Evolutionary conservation across 2,113 vertebrate genomes (phyloP).

Genomic region (Notarius lentiginosus): DNA sequence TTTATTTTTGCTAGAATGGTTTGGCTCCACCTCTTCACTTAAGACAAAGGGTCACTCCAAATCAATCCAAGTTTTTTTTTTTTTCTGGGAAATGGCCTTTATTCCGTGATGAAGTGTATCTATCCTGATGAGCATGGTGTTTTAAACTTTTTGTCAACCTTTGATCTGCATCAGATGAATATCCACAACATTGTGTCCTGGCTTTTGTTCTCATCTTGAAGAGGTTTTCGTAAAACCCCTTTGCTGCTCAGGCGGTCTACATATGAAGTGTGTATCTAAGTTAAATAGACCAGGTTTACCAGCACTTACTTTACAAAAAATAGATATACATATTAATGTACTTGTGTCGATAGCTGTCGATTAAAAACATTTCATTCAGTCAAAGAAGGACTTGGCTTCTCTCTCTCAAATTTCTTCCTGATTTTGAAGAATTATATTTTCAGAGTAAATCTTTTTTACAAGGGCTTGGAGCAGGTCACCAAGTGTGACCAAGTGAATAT

Average conservation of each 20-base stretch:
- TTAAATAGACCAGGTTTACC: background rate
- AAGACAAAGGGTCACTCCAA: background rate
- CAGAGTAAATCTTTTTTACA: background rate
- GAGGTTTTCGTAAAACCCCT: background rate
- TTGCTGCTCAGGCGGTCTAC: conserved; percentile 5
- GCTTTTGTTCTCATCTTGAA: background rate
- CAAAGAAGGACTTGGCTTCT: background rate
- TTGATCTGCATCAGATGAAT: background rate
- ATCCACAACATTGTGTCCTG: background rate
- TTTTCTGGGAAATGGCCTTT: background rate
- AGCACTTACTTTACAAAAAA: too few relatives aligned
- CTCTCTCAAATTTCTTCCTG: background rate
- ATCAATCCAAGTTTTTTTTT: background rate
- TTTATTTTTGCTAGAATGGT: background rate
- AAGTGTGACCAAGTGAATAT: background rate
- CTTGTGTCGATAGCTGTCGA: too few relatives aligned
- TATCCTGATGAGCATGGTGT: background rate
- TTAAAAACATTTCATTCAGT: background rate
- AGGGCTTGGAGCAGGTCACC: background rate
- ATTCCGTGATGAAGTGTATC: background rate
- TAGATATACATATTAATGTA: too few relatives aligned
- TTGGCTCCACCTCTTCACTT: background rate
- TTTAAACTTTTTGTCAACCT: conserved; percentile 5
- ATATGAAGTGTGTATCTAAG: background rate
- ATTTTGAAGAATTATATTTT: background rate